Base-by-base conservation (phyloP, 2,113 vertebrate genomes). In the Ictalurus punctatus region DNA sequence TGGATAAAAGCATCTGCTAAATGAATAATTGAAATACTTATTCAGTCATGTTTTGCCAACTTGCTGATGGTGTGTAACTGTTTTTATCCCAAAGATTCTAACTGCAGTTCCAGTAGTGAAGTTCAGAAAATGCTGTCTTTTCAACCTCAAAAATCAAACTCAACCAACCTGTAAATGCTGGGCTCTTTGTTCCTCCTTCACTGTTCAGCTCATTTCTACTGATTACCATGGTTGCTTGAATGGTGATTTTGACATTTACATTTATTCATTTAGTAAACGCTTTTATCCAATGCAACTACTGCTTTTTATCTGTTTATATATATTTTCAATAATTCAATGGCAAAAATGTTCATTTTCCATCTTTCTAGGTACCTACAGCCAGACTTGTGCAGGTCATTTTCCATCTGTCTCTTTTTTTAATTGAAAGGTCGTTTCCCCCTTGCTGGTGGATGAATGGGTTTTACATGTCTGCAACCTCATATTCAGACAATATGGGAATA, bases 361-460 rank as follows among this genome's bases (percentile, higher is more conserved):
- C 3, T 14, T 79, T 52, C 40, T 25, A 27, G 27, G 23, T 52
- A 52, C 52, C 76, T 52, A 79, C 10, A 16, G 44, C 23, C 44
- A 52, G 48, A 78, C 74, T 48, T 78, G 74, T 48, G 17, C 74
- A 14, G 74, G 23, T 79, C 74, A 79, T 52, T 79, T 79, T 79
- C 44, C 74, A 79, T 40, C 69, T 73, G 69, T 19, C 69, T 73
- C 69, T 76, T 71, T 16, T 16, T 40, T 44, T 74, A 40, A 25
- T 25, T 48, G 40, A 48, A 48, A 48, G 1, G 40, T 78, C 10
- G 0, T 52, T 52, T 79, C 13, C 10, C 2, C 19, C 7, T 23
- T 74, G 19, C 37, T 74, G 73, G 23, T 10, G 9, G 3, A 40
- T 74, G 34, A 74, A 71, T 1, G 16, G 30, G 2, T 34, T 67